Conservation (phyloP, 2,113 vertebrate genomes). For the Pungitius pungitius region DNA sequence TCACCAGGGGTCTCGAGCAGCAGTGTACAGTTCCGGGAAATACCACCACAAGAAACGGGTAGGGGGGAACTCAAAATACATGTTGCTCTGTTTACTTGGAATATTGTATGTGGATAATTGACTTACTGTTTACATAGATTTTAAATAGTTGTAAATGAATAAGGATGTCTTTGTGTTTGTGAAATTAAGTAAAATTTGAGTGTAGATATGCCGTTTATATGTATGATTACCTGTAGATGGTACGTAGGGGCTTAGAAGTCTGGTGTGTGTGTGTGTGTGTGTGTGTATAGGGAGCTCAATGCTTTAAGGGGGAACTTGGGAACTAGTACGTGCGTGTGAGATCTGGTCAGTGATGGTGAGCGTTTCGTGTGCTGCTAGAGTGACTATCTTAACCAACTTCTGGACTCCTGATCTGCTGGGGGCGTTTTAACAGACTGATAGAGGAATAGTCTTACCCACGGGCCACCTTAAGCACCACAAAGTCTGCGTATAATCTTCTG, state of each 20-base stretch:
- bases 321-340: not conserved
- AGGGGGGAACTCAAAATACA: too few relatives aligned
- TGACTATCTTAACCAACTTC: not conserved
- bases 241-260: not conserved
- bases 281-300: too few relatives aligned
- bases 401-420: not conserved
- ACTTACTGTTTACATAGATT: not conserved
- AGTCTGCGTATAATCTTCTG: slow-evolving; percentile 9
- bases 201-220: not conserved
- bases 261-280: too few relatives aligned
- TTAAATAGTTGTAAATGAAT: not conserved
- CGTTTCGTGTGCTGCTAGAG: not conserved
- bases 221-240: not conserved
- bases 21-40: too few relatives aligned
- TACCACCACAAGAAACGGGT: too few relatives aligned
- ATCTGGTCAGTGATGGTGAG: not conserved
- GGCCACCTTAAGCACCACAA: not conserved
- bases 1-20: too few relatives aligned
- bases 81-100: too few relatives aligned
- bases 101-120: not conserved
- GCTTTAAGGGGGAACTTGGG: not conserved
- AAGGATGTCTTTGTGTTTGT: not conserved
- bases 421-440: slow-evolving; percentile 1
- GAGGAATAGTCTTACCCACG: not conserved
- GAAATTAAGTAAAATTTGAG: not conserved